Percentiles rank a stretch among this genome's conserved stretches.
Conservation (phyloP, 2,797 vertebrate genomes). For the Enteromius thamalakanensis region DNA sequence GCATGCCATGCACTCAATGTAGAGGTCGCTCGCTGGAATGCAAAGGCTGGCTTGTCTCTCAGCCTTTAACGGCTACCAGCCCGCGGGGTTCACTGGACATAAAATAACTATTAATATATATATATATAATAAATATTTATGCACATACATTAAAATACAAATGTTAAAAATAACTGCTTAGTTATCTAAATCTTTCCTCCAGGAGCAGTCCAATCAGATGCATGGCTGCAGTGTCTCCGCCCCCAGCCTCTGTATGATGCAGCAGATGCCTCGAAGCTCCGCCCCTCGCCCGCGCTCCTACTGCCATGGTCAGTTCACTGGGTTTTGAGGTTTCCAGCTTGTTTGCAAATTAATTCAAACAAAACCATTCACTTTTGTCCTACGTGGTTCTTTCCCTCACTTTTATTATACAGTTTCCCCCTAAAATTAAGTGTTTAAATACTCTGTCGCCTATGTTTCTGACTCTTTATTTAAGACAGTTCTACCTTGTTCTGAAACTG, state of each 20-base stretch:
- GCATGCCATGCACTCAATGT: no score
- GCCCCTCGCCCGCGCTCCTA: conserved; percentile 60
- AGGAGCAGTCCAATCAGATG: conserved; percentile 57
- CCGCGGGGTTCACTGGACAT: no score
- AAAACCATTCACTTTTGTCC: neutral
- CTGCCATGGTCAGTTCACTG: conserved; percentile 61
- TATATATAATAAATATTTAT: no score
- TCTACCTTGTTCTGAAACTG: neutral
- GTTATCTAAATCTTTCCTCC: neutral
- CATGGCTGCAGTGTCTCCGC: conserved; percentile 59
- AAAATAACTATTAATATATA: no score
- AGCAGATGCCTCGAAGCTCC: conserved; percentile 33
- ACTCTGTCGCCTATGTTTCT: neutral
- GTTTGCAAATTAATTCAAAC: neutral
- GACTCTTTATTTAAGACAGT: neutral
- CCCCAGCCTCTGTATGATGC: conserved; percentile 65
- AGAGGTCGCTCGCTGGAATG: no score
- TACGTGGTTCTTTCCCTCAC: neutral
- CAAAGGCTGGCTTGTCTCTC: no score
- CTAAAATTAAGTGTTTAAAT: neutral
- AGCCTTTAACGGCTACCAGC: no score
- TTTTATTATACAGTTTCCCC: neutral
- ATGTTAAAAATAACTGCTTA: neutral
- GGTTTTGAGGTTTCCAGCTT: neutral
- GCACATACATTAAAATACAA: no score